These are phyloP conservation scores for Spondyliosoma cantharus DNA, from an alignment of 2,797 vertebrate genomes.

Conservation along the genomic window DNA sequence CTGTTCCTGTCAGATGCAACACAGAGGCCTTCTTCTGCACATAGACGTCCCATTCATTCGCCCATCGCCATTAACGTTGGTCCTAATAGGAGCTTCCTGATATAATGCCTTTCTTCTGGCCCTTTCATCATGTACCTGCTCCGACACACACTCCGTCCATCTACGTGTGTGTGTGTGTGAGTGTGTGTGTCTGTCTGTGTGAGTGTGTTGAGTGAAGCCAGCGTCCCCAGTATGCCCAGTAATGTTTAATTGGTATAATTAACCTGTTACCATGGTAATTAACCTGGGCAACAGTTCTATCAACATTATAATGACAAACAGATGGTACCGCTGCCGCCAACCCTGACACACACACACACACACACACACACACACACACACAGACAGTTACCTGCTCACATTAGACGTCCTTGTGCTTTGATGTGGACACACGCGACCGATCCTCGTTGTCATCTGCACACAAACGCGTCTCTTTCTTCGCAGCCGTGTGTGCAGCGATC, in stretches of 20 bases:
- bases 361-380: conserved; percentile 9
- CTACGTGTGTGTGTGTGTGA: background rate
- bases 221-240: conserved; percentile 69
- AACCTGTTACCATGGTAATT: conserved; percentile 80
- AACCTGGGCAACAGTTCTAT: conserved; percentile 77
- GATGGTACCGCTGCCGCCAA: conserved; percentile 72
- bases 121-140: conserved; percentile 59
- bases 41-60: conserved; percentile 67
- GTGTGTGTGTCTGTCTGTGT: conserved; percentile 5
- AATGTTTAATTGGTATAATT: conserved; percentile 79
- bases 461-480: conserved; percentile 4
- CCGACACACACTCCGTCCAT: background rate
- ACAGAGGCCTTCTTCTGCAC: conserved; percentile 61
- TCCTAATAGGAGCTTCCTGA: conserved; percentile 66
- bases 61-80: conserved; percentile 60
- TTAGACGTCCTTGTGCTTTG: conserved; percentile 41
- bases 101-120: conserved; percentile 17
- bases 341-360: conserved; percentile 44
- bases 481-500: background rate
- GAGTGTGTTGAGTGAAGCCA: conserved; percentile 55
- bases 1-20: conserved; percentile 72
- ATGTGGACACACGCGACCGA: conserved; percentile 28
- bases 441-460: background rate
- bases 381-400: conserved; percentile 23
- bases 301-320: conserved; percentile 79